Base-by-base conservation (phyloP, 2,888 invertebrate genomes). In the Machimus atricapillus region DNA sequence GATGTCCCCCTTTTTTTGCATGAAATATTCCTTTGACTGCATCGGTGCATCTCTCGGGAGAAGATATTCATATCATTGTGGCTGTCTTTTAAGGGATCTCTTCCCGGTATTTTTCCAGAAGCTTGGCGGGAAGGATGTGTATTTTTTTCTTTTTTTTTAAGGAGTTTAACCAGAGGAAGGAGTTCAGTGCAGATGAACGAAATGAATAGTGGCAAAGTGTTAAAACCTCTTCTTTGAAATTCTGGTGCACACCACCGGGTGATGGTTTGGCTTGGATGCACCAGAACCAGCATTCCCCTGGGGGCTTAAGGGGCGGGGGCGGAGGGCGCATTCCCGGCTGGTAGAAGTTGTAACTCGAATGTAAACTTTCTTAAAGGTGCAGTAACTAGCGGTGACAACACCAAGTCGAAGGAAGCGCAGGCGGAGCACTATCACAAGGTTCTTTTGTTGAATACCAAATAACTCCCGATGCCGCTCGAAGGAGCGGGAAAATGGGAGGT, bases 301-400 rank as follows among this genome's bases (percentile, higher is more conserved):
- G 9, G 76, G 23, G 37, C 7, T 46, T 46, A 46, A 46, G 43
- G 43, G 43, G 4, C 3, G 43, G 14, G 14, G 37, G 8, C 4
- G 66, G 81, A 56, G 77, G 16, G 23, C 6, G 82, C 19, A 58
- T 37, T 31, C 58, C 37, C 58, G 23, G 27, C 58, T 37, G 43
- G 34, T 23, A n/a, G 58, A 82, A 37, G 76, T 82, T 82, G 82
- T 66, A 82, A 37, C 82, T 82, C 37, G 66, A 82, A 82, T 82
- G 82, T 82, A 58, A 82, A 82, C 82, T 82, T 82, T 37, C 66
- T 66, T 82, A 82, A 82, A 82, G 82, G 82, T 82, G 82, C 82
- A 82, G 82, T 66, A 82, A 82, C 82, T 82, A 58, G 82, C 81
- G 58, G 52, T 82, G 82, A 82, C 82, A 82, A 82, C 82, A 82